A percentile compares a stretch with the other conserved stretches of the same genome.
These are phyloP conservation scores for Sinella curviseta DNA, from an alignment of 1,140 invertebrate species.

Conservation along the genomic window DNA sequence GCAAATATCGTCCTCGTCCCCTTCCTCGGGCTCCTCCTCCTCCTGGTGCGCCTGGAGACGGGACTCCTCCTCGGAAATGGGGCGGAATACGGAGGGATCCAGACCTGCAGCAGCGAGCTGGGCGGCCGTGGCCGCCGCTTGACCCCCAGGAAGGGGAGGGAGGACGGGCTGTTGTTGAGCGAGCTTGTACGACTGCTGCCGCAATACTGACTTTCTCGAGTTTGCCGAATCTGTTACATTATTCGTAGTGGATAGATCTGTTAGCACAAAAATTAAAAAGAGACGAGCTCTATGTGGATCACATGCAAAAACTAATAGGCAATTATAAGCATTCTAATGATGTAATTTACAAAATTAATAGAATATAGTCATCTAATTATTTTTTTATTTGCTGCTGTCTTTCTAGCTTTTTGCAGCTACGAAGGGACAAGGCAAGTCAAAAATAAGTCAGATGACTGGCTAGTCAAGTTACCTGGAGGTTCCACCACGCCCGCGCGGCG, in stretches of 20 bases:
- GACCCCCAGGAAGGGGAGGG: conserved; percentile 57
- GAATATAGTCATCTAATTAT: background rate
- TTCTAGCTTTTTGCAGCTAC: conserved; percentile 1
- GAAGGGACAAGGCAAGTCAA: background rate
- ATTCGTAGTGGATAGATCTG: conserved; percentile 20
- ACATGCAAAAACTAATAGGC: conserved; percentile 14
- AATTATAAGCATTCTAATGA: background rate
- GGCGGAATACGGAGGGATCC: conserved; percentile 45
- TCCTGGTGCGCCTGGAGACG: conserved; percentile 44
- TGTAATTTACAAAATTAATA: background rate
- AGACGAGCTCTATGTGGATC: conserved; percentile 20
- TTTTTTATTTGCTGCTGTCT: background rate
- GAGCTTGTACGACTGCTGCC: conserved; percentile 76
- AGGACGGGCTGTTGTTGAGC: conserved; percentile 67
- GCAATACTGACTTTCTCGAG: conserved; percentile 57
- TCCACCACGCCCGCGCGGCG: conserved; percentile 43
- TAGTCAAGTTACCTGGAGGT: conserved; percentile 44
- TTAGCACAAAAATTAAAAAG: conserved; percentile 8
- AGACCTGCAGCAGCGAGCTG: conserved; percentile 44
- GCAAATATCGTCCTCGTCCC: conserved; percentile 37
- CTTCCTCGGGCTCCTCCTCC: conserved; percentile 46
- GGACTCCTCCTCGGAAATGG: conserved; percentile 50
- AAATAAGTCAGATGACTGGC: background rate
- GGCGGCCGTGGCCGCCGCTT: conserved; percentile 40
- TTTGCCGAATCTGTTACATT: conserved; percentile 22